Base-by-base conservation (phyloP, 2,888 invertebrate species). In the Lepetodrilus schrolli region DNA sequence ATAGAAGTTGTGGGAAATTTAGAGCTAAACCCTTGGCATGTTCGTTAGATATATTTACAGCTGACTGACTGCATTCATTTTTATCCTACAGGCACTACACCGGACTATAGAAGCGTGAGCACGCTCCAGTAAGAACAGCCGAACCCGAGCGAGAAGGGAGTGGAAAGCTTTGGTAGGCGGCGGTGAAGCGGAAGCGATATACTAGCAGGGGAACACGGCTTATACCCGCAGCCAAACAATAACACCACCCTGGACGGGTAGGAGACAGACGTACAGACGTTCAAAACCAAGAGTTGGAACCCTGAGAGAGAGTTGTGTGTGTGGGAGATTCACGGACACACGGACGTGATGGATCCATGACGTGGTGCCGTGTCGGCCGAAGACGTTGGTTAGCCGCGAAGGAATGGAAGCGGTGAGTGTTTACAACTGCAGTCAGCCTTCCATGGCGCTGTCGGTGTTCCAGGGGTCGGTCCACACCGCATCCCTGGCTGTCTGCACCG, bases 401-500 rank as follows among this genome's bases (percentile, higher is more conserved):
- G n/a, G n/a, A 26, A 51, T 30, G 34, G 58, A 38, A 73, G 50
- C 10, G 20, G 1, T 17, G 47, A 17, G 48, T 47, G 58, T 58
- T 23, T 58, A 30, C 58, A 58, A 47, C 51, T 51, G 66, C 10
- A 37, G 13, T 68, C 47, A 51, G 26, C 68, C 38, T 26, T 34
- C 30, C 43, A 36, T 66, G 43, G 70, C 36, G 30, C 30, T 26
- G 17, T 72, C 75, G 7, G 75, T 76, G 13, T 80, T 80, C 36
- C 75, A 79, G 30, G 84, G 83, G 4, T 80, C 82, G 13, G 85
- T 86, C 4, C 86, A 86, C 74, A 84, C 83, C 17, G 86, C 86
- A 20, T 85, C 86, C 0, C 72, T 85, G n/a, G 84, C 84, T 0
- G 86, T 86, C 26, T 85, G 85, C 72, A 86, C 84, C 2, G 85